phyloP scores from a whole-genome alignment of 2,113 vertebrate genomes.

The Macroglossus sobrinus region DNA sequence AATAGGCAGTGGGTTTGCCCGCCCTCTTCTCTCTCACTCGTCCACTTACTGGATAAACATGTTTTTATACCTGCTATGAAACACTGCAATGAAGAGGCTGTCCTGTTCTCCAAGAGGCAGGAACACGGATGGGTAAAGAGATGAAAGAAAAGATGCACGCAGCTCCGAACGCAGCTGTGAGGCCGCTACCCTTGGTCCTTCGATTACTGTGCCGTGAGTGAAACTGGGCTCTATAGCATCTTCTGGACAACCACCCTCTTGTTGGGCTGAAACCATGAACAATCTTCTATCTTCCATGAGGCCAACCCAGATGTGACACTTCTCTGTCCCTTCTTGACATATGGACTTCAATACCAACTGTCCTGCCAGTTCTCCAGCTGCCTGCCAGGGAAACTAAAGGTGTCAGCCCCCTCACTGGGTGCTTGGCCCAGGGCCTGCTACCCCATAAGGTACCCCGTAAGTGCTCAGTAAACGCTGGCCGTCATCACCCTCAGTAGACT shows the following conservation, averaged over 20 bases:
- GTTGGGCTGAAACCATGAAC: too few species aligned
- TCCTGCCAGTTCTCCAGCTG: neutral
- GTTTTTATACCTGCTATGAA: neutral
- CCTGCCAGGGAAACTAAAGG: neutral
- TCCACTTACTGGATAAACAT: neutral
- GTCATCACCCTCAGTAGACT: rapidly evolving
- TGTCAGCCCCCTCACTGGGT: neutral
- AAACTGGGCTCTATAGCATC: neutral
- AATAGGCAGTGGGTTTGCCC: neutral
- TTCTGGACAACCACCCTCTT: neutral
- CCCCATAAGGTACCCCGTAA: too few species aligned
- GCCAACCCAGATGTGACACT: neutral
- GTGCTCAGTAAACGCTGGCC: neutral
- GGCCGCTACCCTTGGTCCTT: neutral
- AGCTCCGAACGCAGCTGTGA: neutral
- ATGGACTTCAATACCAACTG: neutral
- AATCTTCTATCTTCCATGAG: neutral
- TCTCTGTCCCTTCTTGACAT: neutral
- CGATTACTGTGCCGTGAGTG: too few species aligned
- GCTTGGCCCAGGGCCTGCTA: neutral
- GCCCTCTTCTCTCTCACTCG: too few species aligned
- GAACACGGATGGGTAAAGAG: rapidly evolving
- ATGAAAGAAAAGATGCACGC: neutral
- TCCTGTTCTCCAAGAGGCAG: neutral
- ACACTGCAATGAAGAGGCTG: neutral